Evolutionary conservation across 2,797 vertebrate genomes (phyloP).

Genomic region (Strix occidentalis): DNA sequence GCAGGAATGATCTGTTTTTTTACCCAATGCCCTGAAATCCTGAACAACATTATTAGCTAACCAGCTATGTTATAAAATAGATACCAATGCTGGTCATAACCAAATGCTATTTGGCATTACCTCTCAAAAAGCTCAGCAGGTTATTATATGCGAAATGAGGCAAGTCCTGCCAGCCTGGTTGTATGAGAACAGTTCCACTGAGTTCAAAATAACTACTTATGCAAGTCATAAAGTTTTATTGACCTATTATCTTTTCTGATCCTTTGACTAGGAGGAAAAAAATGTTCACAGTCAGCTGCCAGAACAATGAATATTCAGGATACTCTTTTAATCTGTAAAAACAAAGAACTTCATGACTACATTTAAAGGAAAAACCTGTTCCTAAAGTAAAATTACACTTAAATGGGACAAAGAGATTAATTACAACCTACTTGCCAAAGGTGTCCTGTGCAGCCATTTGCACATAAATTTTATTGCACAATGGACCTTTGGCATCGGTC

Average conservation of each 20-base stretch:
- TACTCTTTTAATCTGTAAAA: background rate
- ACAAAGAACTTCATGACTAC: background rate
- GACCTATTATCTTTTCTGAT: background rate
- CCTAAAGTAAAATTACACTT: background rate
- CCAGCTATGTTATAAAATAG: background rate
- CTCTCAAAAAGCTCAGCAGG: background rate
- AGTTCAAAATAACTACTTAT: background rate
- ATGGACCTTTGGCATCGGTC: constrained; percentile 1
- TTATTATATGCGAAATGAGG: background rate
- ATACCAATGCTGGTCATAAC: background rate
- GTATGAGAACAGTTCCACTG: background rate
- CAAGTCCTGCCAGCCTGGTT: background rate
- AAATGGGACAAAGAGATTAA: background rate
- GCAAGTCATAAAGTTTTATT: background rate
- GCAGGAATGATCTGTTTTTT: background rate
- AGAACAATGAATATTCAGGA: background rate
- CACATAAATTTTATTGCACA: background rate
- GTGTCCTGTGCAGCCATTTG: background rate
- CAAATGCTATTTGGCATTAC: background rate
- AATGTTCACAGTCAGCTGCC: background rate
- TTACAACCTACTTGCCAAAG: background rate
- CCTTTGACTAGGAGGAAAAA: background rate
- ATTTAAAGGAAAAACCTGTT: background rate
- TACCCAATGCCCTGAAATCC: background rate
- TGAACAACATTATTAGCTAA: background rate